Base-by-base conservation (phyloP, 1,140 invertebrate genomes). In the Notospermus geniculatus region DNA sequence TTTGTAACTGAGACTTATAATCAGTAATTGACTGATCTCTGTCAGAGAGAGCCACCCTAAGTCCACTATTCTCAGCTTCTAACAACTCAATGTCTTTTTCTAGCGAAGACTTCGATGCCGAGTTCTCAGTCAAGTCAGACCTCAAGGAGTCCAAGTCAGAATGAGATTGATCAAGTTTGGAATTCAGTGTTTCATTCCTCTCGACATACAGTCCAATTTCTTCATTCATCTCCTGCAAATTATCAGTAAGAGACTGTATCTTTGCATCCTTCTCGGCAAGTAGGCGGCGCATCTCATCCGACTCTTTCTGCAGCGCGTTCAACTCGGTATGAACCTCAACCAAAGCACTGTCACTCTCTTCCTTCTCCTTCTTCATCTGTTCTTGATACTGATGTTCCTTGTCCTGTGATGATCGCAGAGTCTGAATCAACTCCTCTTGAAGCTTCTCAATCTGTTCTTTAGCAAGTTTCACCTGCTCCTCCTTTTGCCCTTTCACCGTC, bases 161-260 rank as follows among this genome's bases (percentile, higher is more conserved):
- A 36, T 36, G 32, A 36, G 32, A 36, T 36, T 36, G 32, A 15
- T 36, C 32, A 36, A 36, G 32, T 15, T 27, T n/a, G n/a, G 46
- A 50, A 9, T 50, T 50, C 25, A 50, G n/a, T 7, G n/a, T 50
- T 50, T 50, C 46, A 5, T 4, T 23, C n/a, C 25, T 50, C 46
- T 50, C 46, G 25, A 50, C 25, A 27, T 50, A 50, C 4, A 19
- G 5, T 23, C 9, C 4, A 5, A 50, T 9, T n/a, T 23, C n/a
- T n/a, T 23, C n/a, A 23, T 50, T 50, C n/a, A 23, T 59, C 43
- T 59, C 58, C 29, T 59, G 41, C n/a, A 59, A 41, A 29, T 59
- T 59, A n/a, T 59, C 58, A 27, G 25, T 22, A 1, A 59, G 45
- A 5, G 58, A 59, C 7, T 2, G 15, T 2, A 59, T 50, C 29